Base-by-base conservation (phyloP, 2,888 invertebrate genomes). In the Zaprionus bogoriensis region DNA sequence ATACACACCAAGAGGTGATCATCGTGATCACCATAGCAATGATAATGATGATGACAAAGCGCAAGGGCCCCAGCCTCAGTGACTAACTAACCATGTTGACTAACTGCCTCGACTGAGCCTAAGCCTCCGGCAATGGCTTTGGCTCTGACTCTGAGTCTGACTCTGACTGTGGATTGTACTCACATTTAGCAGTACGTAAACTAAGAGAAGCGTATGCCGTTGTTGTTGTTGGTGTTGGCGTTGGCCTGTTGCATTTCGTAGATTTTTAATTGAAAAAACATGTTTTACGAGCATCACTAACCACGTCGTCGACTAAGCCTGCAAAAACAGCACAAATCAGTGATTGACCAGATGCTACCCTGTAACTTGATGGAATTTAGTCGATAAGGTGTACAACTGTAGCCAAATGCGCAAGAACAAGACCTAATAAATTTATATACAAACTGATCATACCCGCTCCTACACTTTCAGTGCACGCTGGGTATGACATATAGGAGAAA, bases 231-330 rank as follows among this genome's bases (percentile, higher is more conserved):
- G 61, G 54, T 38, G 44, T 42, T 61, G 58, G 14, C 50, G 42
- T 20, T 47, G 50, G 17, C 59, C 51, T 72, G 80, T 74, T 80
- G 87, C 84, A 84, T 83, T 83, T 83, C 62, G 75, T 74, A 74
- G 82, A 76, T 81, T 87, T 85, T 86, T 87, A 88, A 87, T 87
- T 87, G 87, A 87, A 87, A 87, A 88, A 88, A 86, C 88, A 84
- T 87, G 87, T 88, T 88, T 87, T 88, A 88, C 77, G 86, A 86
- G 77, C 86, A 74, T 74, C 72, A 74, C 81, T 76, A 88, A 87
- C 85, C 77, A 81, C 87, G 72, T 74, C 74, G 65, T 75, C 60
- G 72, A 70, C 73, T 66, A 48, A 67, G 68, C 42, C 54, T 53
- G 44, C 55, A 66, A 61, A 62, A 51, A 58, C 42, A 42, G 39